A percentile compares a stretch with the other conserved stretches of the same genome.
These are phyloP conservation scores for Siphamia tubifer DNA, from an alignment of 2,113 vertebrate genomes.

Conservation along the genomic window DNA sequence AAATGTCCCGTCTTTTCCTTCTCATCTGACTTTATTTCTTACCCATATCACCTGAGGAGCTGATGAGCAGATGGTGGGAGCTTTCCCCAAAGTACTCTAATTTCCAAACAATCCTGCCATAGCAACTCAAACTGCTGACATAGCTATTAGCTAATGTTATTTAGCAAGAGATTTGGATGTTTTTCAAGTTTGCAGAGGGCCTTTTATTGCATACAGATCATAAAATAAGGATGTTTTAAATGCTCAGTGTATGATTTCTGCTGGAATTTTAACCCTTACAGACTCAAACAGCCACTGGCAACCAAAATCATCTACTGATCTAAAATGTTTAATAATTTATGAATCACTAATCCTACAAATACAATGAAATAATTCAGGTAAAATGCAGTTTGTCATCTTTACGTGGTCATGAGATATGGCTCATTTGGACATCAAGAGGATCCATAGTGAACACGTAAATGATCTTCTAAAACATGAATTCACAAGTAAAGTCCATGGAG, in stretches of 20 bases:
- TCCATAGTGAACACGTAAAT: too few species aligned
- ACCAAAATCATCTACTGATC: too few species aligned
- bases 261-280: too few species aligned
- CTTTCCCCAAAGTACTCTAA: constrained; percentile 11
- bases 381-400: too few species aligned
- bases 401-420: too few species aligned
- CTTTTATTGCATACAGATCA: not conserved
- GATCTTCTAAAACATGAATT: too few species aligned
- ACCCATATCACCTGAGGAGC: constrained; percentile 12
- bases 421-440: too few species aligned
- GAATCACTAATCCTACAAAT: too few species aligned
- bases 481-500: too few species aligned
- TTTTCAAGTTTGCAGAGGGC: not conserved
- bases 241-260: not conserved
- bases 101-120: constrained; percentile 2
- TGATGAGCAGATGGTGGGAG: constrained; percentile 42
- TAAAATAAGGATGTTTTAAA: not conserved
- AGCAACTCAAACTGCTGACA: constrained; percentile 48
- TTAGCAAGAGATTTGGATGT: not conserved
- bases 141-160: constrained; percentile 36
- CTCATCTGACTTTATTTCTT: constrained; percentile 13
- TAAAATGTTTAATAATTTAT: too few species aligned
- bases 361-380: too few species aligned
- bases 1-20: constrained; percentile 28
- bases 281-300: too few species aligned